A percentile compares a stretch with the other conserved stretches of the same genome.
These are phyloP conservation scores for Rhogogaster chlorosoma DNA, from an alignment of 2,888 invertebrate species.

Conservation along the genomic window DNA sequence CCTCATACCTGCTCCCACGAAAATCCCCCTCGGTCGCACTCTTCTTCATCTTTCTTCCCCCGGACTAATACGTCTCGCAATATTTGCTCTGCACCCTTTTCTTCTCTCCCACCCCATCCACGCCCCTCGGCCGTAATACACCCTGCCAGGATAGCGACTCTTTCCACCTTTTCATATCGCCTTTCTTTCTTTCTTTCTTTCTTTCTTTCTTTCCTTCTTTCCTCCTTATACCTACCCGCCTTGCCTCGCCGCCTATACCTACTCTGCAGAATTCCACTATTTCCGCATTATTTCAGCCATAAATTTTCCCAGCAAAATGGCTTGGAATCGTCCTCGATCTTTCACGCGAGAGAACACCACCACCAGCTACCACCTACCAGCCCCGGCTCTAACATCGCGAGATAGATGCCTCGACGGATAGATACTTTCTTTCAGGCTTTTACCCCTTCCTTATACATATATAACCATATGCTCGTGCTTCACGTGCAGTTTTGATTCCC, in stretches of 20 bases:
- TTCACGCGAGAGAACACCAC: constrained; percentile 40
- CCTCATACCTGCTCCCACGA: background rate
- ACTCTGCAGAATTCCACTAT: constrained; percentile 63
- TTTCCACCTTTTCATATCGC: constrained; percentile 55
- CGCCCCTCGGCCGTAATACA: constrained; percentile 41
- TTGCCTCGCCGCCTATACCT: background rate
- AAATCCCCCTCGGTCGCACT: background rate
- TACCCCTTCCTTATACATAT: background rate
- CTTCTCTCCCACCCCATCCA: background rate
- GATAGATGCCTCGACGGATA: background rate
- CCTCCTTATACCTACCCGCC: background rate
- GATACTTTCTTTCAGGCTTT: background rate
- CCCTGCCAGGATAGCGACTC: constrained; percentile 49
- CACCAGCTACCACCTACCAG: background rate
- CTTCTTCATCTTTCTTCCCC: background rate
- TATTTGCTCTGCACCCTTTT: constrained; percentile 62
- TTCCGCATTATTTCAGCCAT: constrained; percentile 69
- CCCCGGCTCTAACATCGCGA: background rate
- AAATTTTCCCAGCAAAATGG: constrained; percentile 67
- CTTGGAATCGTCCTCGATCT: constrained; percentile 60
- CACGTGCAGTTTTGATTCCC: background rate
- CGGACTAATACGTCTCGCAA: constrained; percentile 66
- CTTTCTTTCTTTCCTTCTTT: background rate
- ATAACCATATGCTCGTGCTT: background rate
- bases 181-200: constrained; percentile 34